phyloP scores from a whole-genome alignment of 2,888 invertebrate species.

The Philopedon plagiatum region DNA sequence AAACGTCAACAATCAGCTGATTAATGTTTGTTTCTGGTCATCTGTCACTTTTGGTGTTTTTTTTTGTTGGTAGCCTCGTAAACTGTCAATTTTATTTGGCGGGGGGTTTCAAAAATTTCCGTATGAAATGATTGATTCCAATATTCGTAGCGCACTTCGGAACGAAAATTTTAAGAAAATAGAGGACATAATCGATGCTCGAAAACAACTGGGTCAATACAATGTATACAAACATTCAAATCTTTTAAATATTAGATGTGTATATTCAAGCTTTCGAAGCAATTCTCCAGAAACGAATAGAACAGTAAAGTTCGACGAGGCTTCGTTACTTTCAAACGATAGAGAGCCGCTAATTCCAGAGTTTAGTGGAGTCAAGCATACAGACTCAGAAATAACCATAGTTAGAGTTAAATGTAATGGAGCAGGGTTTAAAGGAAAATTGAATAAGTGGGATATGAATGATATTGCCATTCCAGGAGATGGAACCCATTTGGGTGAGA shows the following conservation, averaged over 20 bases:
- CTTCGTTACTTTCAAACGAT: conserved; percentile 56
- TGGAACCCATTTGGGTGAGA: conserved; percentile 72
- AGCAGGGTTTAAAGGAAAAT: conserved; percentile 62
- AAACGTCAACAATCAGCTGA: conserved; percentile 27
- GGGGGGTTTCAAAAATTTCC: conserved; percentile 22
- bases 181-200: conserved; percentile 66
- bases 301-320: conserved; percentile 57
- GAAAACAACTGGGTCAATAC: conserved; percentile 65
- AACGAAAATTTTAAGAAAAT: conserved; percentile 61
- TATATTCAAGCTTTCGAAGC: conserved; percentile 39
- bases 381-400: conserved; percentile 75
- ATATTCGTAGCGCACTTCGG: conserved; percentile 34
- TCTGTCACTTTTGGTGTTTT: not conserved
- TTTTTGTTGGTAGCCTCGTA: not conserved
- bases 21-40: conserved; percentile 12
- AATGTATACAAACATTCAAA: conserved; percentile 58
- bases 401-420: conserved; percentile 70
- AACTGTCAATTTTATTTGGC: conserved; percentile 27
- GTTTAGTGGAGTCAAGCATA: conserved; percentile 68
- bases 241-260: conserved; percentile 57
- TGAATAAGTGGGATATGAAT: conserved; percentile 69
- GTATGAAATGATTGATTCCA: conserved; percentile 54
- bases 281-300: conserved; percentile 49
- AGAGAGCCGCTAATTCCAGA: conserved; percentile 55
- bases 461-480: conserved; percentile 71